Evolutionary conservation across 2,888 invertebrate species (phyloP).

Genomic region (Lasiommata megera): DNA sequence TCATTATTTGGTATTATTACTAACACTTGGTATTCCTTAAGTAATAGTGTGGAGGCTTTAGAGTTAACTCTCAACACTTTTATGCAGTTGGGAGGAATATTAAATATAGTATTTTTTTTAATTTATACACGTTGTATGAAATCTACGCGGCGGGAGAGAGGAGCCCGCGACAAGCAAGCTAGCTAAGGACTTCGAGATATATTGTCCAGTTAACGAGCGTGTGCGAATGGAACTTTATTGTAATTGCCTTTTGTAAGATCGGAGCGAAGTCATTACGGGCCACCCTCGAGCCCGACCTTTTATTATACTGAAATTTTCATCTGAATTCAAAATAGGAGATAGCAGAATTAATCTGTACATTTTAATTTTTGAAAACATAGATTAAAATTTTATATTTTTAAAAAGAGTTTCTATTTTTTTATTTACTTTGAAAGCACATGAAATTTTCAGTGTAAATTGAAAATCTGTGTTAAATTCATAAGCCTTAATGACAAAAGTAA

Average conservation of each 20-base stretch:
- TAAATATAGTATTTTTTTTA: background rate
- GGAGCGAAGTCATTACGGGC: constrained; percentile 74
- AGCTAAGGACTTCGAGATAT: constrained; percentile 71
- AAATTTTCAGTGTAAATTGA: too few relatives aligned
- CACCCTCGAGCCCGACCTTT: constrained; percentile 64
- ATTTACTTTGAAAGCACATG: too few relatives aligned
- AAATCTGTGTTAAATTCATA: too few relatives aligned
- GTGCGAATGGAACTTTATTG: constrained; percentile 80
- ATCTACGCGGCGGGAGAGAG: constrained; percentile 51
- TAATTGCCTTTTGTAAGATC: constrained; percentile 81
- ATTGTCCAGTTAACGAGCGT: constrained; percentile 79
- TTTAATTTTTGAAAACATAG: background rate
- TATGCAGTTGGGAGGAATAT: too few relatives aligned
- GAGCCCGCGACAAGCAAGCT: constrained; percentile 58
- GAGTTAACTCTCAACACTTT: too few relatives aligned
- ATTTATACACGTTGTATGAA: background rate
- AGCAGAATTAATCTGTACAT: background rate
- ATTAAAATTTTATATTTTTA: too few relatives aligned
- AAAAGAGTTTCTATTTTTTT: too few relatives aligned
- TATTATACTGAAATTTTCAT: constrained; percentile 17
- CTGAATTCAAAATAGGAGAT: background rate
- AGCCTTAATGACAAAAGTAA: too few relatives aligned
- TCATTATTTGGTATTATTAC: too few relatives aligned
- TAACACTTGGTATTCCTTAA: too few relatives aligned
- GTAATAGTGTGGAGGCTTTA: too few relatives aligned